phyloP scores from a whole-genome alignment of 2,113 vertebrate species.

The Eira barbara region DNA sequence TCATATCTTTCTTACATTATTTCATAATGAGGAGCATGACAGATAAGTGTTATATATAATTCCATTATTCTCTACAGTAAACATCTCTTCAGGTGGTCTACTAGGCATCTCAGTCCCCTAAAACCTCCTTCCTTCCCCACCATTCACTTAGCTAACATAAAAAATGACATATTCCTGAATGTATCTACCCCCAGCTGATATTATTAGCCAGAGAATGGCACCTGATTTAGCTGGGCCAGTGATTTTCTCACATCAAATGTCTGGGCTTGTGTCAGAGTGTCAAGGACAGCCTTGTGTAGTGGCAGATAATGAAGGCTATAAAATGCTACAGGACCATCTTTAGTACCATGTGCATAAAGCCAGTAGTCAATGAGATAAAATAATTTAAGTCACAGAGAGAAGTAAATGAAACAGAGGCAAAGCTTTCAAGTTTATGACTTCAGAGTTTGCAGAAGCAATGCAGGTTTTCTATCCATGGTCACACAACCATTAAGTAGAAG shows the following conservation, averaged over 20 bases:
- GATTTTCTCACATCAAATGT: background rate
- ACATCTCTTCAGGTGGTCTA: background rate
- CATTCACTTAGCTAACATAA: background rate
- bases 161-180: background rate
- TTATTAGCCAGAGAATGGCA: background rate
- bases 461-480: background rate
- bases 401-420: background rate
- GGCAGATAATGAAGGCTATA: background rate
- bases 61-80: background rate
- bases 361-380: background rate
- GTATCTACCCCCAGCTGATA: background rate
- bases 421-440: background rate
- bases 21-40: background rate
- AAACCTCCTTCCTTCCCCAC: background rate
- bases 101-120: background rate
- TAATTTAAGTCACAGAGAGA: background rate
- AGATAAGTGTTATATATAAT: background rate
- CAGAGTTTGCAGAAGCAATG: background rate
- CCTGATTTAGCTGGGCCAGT: background rate
- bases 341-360: background rate
- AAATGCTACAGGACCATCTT: background rate
- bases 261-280: background rate
- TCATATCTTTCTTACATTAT: background rate
- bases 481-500: background rate
- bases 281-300: background rate